Base-by-base conservation (phyloP, 2,888 invertebrate species). In the Leptopilina myrica region DNA sequence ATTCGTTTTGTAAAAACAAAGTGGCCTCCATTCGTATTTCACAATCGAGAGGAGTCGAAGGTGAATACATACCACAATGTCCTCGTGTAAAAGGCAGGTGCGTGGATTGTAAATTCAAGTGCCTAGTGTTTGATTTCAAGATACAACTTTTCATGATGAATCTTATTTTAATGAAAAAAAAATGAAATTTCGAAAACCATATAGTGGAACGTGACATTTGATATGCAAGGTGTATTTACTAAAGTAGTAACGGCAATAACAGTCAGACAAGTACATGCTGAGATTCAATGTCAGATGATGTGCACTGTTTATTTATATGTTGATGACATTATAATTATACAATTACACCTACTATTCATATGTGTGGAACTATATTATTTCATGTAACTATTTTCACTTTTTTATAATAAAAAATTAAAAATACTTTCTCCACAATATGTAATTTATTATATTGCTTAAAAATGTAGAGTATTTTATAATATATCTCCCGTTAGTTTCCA, bases 41-140 rank as follows among this genome's bases (percentile, higher is more conserved):
- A 73, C 73, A 73, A 73, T 40, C 33, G 56, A 73, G 53, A 26
- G 73, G 9, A 73, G 56, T 33, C 56, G 73, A 73, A 73, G 73
- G 73, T 33, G 56, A 53, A 20, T 73, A 33, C 4, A 53, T 26
- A 33, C 33, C n/a, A 56, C 6, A 56, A 33, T 73, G 73, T 73
- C 73, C 73, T 73, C 73, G 73, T 73, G 73, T 14, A 73, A 73
- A 73, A 56, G 20, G 14, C 73, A 73, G 73, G 73, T 73, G 20
- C 20, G 33, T 73, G 73, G 53, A 73, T 56, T 73, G 49, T 73
- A 26, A 33, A 56, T 56, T 73, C 56, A 73, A n/a, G 73, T 73
- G 73, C 73, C 73, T 73, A 73, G 73, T 73, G 33, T 73, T 73
- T 33, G 9, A 33, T 53, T 73, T 69, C 26, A 26, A 56, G 53